Evolutionary conservation across 2,113 vertebrate species (phyloP), one percentile per base, ranked within the genome.

Genomic region (Cottus gobio): DNA sequence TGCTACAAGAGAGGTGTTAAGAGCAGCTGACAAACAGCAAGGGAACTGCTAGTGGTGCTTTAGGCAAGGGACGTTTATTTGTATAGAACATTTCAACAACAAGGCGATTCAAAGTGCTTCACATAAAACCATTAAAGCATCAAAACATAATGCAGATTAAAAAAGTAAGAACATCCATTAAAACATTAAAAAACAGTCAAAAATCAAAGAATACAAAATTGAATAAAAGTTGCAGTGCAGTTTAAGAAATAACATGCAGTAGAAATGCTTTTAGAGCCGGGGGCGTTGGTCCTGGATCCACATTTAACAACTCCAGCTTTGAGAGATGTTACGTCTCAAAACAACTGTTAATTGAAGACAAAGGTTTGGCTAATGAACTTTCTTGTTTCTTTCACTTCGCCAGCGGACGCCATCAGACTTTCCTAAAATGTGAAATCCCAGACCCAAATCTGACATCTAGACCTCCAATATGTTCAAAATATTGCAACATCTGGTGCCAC

Each of bases 11-110:
- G 10, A 70, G n/a, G 46, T 44, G 57, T 70, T 73, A 70, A 39
- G 64, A 77, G 39, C 61, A 57, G 60, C 39, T 65, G 62, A 76
- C 20, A 42, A 79, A 79, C 61, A 63, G 13, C 20, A 31, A 76
- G 30, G 12, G 16, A 48, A 61, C 30, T 20, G 30, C n/a, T 26
- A 6, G 46, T 18, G 44, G 68, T 68, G 46, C 77, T 54, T 63
- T 4, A n/a, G n/a, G n/a, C n/a, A n/a, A n/a, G n/a, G n/a, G n/a
- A n/a, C n/a, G n/a, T n/a, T n/a, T n/a, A n/a, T n/a, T n/a, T n/a
- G n/a, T n/a, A n/a, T n/a, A n/a, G n/a, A n/a, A n/a, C n/a, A n/a
- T n/a, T n/a, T n/a, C n/a, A n/a, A n/a, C n/a, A n/a, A n/a, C n/a
- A n/a, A n/a, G n/a, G n/a, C n/a, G n/a, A n/a, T n/a, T n/a, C n/a